phyloP scores from a whole-genome alignment of 2,797 vertebrate species.

The Crypturellus tataupa region DNA sequence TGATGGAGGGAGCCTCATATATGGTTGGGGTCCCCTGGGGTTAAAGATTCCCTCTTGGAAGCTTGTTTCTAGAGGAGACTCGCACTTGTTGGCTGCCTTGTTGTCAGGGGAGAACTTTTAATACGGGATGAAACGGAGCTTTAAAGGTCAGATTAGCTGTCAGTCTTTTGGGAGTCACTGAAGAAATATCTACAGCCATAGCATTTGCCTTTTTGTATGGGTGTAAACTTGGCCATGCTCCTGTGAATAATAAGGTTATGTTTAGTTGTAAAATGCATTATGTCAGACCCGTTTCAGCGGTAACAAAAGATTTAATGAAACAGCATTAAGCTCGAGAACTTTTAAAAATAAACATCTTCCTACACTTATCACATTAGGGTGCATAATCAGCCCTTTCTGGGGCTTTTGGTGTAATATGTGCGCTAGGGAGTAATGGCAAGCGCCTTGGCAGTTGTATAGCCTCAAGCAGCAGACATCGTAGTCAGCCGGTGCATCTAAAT shows the following conservation, averaged over 20 bases:
- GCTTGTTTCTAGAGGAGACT: neutral
- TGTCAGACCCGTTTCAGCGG: slow-evolving; percentile 9
- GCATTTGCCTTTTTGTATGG: neutral
- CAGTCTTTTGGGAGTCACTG: neutral
- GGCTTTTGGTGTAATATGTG: neutral
- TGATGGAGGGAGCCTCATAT: neutral
- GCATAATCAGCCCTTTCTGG: slow-evolving; percentile 38
- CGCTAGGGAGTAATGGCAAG: slow-evolving; percentile 4
- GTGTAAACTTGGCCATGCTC: neutral
- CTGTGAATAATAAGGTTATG: neutral
- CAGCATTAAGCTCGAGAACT: slow-evolving; percentile 47
- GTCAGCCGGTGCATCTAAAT: slow-evolving; percentile 18
- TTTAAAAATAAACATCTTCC: slow-evolving; percentile 49
- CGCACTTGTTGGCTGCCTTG: neutral
- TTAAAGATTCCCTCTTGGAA: neutral
- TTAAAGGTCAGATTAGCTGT: neutral
- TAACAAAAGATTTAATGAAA: slow-evolving; percentile 25
- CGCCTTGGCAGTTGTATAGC: slow-evolving; percentile 49
- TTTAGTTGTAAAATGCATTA: slow-evolving; percentile 8
- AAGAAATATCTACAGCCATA: neutral
- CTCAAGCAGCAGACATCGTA: slow-evolving; percentile 41
- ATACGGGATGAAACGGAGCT: neutral
- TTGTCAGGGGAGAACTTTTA: neutral
- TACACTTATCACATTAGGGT: slow-evolving; percentile 27
- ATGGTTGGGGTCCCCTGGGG: neutral